phyloP scores from a whole-genome alignment of 2,113 vertebrate species.

The Tragulus kanchil region DNA sequence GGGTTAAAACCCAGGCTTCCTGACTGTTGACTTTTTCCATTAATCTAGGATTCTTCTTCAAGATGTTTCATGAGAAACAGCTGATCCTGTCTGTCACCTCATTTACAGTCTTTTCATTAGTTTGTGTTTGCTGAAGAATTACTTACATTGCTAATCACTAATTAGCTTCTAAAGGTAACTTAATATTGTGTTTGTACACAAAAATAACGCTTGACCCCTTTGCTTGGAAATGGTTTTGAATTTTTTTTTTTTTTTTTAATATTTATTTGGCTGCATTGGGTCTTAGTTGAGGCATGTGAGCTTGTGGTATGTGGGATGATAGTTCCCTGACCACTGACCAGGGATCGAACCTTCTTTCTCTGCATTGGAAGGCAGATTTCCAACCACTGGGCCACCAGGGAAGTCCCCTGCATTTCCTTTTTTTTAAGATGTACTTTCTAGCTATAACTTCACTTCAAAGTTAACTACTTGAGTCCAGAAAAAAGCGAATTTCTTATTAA shows the following conservation, averaged over 20 bases:
- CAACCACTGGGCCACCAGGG: no score
- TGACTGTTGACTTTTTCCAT: not conserved
- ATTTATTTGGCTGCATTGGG: not conserved
- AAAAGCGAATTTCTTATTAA: slow-evolving; percentile 54
- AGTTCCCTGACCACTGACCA: no score
- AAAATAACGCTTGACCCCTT: slow-evolving; percentile 51
- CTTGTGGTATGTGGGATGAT: no score
- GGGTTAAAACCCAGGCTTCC: not conserved
- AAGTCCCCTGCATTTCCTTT: not conserved
- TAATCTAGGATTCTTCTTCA: not conserved
- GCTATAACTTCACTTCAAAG: slow-evolving; percentile 33
- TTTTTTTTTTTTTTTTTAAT: slow-evolving; percentile 46
- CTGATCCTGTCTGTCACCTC: not conserved
- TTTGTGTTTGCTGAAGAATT: slow-evolving; percentile 4
- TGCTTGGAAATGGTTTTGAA: slow-evolving; percentile 64
- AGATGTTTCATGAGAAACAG: slow-evolving; percentile 31
- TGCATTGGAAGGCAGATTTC: no score
- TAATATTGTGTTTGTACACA: slow-evolving; percentile 13
- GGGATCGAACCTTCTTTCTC: no score
- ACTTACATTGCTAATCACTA: slow-evolving; percentile 21
- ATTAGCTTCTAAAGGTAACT: slow-evolving; percentile 21
- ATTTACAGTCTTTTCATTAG: not conserved
- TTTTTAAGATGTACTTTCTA: not conserved
- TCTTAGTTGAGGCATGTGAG: no score
- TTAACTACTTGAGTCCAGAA: slow-evolving; percentile 47